phyloP scores from a whole-genome alignment of 1,140 invertebrate genomes.

The Idris sp. region DNA sequence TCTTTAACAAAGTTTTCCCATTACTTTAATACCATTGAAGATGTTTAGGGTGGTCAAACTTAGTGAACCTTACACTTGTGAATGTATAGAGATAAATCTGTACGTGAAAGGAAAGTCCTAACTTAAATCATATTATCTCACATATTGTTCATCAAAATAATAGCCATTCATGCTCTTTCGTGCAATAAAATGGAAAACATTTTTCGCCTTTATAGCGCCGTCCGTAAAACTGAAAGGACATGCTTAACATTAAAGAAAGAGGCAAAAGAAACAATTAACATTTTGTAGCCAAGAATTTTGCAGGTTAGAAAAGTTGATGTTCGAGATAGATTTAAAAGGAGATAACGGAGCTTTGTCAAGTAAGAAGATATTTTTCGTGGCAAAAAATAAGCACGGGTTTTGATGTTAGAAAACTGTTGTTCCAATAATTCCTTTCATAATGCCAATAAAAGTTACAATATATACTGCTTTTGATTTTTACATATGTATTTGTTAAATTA shows the following conservation, averaged over 20 bases:
- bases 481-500: no score
- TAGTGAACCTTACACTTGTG: constrained; percentile 5
- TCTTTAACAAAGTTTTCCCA: constrained; percentile 44
- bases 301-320: no score
- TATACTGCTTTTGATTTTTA: no score
- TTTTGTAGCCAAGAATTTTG: no score
- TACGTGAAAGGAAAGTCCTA: constrained; percentile 13
- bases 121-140: constrained; percentile 15
- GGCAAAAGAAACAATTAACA: constrained; percentile 10
- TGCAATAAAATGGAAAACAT: constrained; percentile 4
- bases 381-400: no score
- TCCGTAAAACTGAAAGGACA: constrained; percentile 2
- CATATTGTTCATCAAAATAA: constrained; percentile 26
- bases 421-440: no score
- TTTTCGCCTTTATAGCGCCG: background rate
- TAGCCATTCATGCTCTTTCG: background rate
- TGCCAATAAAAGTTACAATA: no score
- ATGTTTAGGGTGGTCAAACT: constrained; percentile 36
- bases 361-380: no score
- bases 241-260: background rate
- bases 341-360: no score
- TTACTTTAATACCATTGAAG: constrained; percentile 42
- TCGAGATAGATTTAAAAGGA: no score
- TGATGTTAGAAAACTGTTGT: no score
- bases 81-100: constrained; percentile 22